These are phyloP conservation scores for Hippolais icterina DNA, from an alignment of 2,113 vertebrate genomes.

Conservation along the genomic window DNA sequence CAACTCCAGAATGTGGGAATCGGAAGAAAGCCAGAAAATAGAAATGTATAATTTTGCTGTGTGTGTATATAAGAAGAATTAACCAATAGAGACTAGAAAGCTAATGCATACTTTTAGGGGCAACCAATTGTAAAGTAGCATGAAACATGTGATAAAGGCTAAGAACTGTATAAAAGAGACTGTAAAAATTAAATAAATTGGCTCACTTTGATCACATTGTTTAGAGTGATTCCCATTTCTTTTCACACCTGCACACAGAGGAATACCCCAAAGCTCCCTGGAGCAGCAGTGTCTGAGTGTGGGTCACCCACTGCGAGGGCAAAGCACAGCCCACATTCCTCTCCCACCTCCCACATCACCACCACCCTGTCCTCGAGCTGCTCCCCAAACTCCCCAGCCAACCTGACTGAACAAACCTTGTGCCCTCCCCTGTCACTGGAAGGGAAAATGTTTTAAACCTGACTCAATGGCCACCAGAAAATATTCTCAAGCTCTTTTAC, in stretches of 20 bases:
- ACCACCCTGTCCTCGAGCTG: rapidly evolving
- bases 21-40: no score
- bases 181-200: no score
- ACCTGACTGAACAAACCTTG: background rate
- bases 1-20: no score
- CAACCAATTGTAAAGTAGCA: no score
- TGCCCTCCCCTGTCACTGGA: background rate
- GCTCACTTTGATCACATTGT: no score
- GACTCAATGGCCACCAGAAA: background rate
- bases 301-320: background rate
- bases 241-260: background rate
- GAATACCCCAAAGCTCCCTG: background rate
- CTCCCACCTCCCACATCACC: background rate
- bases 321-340: background rate
- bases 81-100: no score
- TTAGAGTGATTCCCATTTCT: no score
- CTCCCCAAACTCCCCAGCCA: background rate
- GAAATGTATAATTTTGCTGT: no score
- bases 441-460: background rate
- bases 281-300: background rate
- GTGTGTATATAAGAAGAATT: no score
- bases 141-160: no score
- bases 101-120: no score
- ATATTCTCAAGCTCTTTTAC: background rate
- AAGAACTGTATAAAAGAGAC: no score